These are phyloP conservation scores for Ptilodon capucinus DNA, from an alignment of 2,888 invertebrate species.

Conservation along the genomic window DNA sequence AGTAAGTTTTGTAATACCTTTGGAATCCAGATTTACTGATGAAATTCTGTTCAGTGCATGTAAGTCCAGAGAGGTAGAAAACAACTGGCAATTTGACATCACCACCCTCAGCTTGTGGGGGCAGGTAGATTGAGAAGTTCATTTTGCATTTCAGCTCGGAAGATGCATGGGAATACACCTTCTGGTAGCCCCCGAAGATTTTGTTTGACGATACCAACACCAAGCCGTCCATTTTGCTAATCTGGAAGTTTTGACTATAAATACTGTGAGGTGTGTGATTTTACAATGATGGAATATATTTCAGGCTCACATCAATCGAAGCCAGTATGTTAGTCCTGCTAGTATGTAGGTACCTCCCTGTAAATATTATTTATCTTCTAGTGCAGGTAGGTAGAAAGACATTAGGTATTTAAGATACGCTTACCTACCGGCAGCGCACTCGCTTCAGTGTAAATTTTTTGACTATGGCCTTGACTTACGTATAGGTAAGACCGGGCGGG, in stretches of 20 bases:
- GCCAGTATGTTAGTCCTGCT: too few species aligned
- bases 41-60: slow-evolving; percentile 97
- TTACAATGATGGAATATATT: too few species aligned
- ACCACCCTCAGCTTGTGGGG: slow-evolving; percentile 86
- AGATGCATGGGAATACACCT: slow-evolving; percentile 92
- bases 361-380: too few species aligned
- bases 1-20: too few species aligned
- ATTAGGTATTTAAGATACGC: too few species aligned
- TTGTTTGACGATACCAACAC: slow-evolving; percentile 86
- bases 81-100: slow-evolving; percentile 89
- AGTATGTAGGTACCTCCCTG: too few species aligned
- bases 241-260: slow-evolving; percentile 36
- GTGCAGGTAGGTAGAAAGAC: too few species aligned
- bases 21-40: slow-evolving; percentile 98
- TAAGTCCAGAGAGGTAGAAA: slow-evolving; percentile 95
- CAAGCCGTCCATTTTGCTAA: slow-evolving; percentile 73
- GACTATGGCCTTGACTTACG: too few species aligned
- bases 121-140: slow-evolving; percentile 96
- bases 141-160: slow-evolving; percentile 91
- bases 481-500: too few species aligned
- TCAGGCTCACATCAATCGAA: too few species aligned
- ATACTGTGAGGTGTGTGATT: background rate
- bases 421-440: too few species aligned
- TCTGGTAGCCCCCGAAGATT: slow-evolving; percentile 92
- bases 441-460: too few species aligned